A percentile compares a stretch with the other conserved stretches of the same genome.
Evolutionary conservation across 2,113 vertebrate genomes (phyloP).

Genomic region (Burhinus bistriatus): DNA sequence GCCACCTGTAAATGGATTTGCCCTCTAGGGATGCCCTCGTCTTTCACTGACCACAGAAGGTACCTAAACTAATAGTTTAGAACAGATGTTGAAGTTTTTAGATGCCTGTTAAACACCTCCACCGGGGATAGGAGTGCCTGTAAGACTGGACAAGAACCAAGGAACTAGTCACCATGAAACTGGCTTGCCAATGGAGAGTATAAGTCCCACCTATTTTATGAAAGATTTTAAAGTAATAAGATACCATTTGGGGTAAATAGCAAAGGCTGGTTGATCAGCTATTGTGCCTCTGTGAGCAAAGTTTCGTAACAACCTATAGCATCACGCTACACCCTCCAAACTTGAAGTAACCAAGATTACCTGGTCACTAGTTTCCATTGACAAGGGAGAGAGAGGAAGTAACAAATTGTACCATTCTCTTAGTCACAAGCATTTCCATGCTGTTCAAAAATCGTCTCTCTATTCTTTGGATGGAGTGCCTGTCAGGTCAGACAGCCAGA

Average conservation of each 20-base stretch:
- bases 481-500: not conserved
- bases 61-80: not conserved
- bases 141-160: not conserved
- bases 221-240: not conserved
- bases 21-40: not conserved
- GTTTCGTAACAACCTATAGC: not conserved
- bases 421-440: not conserved
- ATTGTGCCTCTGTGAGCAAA: not conserved
- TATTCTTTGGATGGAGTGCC: not conserved
- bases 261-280: not conserved
- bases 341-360: not conserved
- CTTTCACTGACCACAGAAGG: not conserved
- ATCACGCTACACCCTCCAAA: not conserved
- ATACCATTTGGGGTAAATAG: not conserved
- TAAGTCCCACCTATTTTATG: not conserved
- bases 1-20: not conserved
- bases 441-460: not conserved
- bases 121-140: not conserved
- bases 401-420: not conserved
- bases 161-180: not conserved
- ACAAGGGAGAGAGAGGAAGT: not conserved
- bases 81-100: not conserved
- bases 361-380: not conserved
- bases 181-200: not conserved
- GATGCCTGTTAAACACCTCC: not conserved